Evolutionary conservation across 2,888 invertebrate genomes (phyloP), one percentile per base, ranked within the genome.

Genomic region (Belgica antarctica): DNA sequence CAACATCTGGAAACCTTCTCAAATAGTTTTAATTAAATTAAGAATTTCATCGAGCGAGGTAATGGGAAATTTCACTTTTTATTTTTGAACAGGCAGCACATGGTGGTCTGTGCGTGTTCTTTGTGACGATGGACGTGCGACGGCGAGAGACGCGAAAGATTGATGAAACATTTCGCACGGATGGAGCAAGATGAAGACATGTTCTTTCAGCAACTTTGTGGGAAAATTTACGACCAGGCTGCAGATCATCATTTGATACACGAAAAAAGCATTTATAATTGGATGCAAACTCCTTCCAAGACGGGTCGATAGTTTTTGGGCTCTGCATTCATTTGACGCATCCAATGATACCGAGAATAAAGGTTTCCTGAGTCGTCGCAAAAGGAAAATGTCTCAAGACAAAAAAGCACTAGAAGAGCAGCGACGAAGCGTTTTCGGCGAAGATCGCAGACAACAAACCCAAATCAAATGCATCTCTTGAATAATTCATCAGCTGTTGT

Each of bases 401-500:
- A n/a, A 17, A 19, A 4, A 2, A n/a, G n/a, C n/a, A n/a, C n/a
- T n/a, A n/a, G n/a, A n/a, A n/a, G n/a, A n/a, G n/a, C n/a, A 52
- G 22, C 52, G 17, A 52, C n/a, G 22, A n/a, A 52, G 34, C 5
- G 34, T 31, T 8, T 31, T 31, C 34, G 5, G 34, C n/a, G n/a
- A n/a, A 31, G 34, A 31, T 12, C 52, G 19, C 52, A 52, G 17
- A 17, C 52, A 52, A 17, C 7, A 52, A 12, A 19, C 12, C 8
- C 8, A 52, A 52, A 17, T 52, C 22, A 22, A n/a, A 17, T 62
- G 62, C 24, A 63, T 36, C 28, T 65, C 2, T 65, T 65, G 65
- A 65, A 65, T 65, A 41, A 65, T 65, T 65, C 65, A 65, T 65
- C 65, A 65, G 65, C 65, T 65, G 65, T 65, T 36, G 65, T 62